Base-by-base conservation (phyloP, 64 coral and sea anemone genomes). In the Trachythela sp. region DNA sequence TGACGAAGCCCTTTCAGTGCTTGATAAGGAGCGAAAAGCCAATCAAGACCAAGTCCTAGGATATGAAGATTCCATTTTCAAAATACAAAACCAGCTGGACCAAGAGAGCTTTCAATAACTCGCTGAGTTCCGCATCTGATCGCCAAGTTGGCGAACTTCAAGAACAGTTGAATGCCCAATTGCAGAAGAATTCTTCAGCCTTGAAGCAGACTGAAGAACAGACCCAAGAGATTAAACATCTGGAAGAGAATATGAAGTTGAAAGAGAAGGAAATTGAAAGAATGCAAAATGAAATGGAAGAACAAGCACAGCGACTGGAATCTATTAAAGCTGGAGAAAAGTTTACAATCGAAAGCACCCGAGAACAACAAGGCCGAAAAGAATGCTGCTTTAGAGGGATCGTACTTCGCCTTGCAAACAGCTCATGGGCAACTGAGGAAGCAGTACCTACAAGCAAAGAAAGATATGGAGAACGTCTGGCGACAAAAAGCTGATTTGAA, bases 361-460 rank as follows among this genome's bases (percentile, higher is more conserved):
- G 83, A 92, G 13, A 92, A 36, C 40, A 50, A 48, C 0, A 90
- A 87, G 76, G 88, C 91, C 9, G 86, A 91, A 17, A 94, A 90
- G 29, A 94, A 92, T 88, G 90, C 95, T 72, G 90, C 92, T 52
- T 31, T 72, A 26, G 15, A 72, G n/a, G 95, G 93, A 17, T 92
- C 95, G 4, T 94, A 94, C 90, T 94, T 92, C 94, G 95, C 95
- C 22, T 50, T 98, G 9, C 93, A 98, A 43, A 98, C 93, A 48
- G 95, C 95, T 13, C 95, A 98, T 88, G 6, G 67, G 4, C 93
- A 98, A 75, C 87, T 98, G 48, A 92, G 92, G 39, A 98, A 94
- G 89, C 94, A 93, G n/a, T 98, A 98, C 54, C 59, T 94, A 1
- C 90, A 94, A 71, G 45, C 84, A 9, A 94, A 94, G 54, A 94